phyloP scores from a whole-genome alignment of 2,113 vertebrate genomes.

The Macrotis lagotis region DNA sequence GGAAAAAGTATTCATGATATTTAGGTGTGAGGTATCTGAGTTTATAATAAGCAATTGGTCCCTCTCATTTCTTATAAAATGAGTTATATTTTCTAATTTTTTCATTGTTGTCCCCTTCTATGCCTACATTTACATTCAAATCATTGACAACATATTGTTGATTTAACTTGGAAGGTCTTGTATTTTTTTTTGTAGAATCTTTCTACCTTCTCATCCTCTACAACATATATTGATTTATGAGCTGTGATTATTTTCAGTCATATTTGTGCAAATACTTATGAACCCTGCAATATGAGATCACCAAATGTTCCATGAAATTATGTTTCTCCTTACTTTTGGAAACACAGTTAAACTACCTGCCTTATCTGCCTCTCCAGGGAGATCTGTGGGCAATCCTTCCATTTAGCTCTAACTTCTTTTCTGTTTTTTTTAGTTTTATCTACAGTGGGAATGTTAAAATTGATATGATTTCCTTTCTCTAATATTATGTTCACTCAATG shows the following conservation, averaged over 20 bases:
- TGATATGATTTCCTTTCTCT: neutral
- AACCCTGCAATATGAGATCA: neutral
- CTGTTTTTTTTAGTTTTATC: neutral
- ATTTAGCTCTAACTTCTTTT: neutral
- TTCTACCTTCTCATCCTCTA: neutral
- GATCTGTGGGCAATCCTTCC: neutral
- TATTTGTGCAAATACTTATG: neutral
- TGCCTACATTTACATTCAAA: neutral
- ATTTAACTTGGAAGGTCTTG: neutral
- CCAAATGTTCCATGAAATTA: neutral
- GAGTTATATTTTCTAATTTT: neutral
- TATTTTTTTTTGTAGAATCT: neutral
- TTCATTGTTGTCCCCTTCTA: neutral
- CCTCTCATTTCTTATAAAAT: neutral
- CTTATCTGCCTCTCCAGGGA: neutral
- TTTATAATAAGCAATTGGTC: neutral
- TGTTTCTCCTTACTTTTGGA: neutral
- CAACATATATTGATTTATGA: neutral
- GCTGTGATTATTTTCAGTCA: neutral
- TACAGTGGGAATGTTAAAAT: neutral
- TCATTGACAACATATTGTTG: neutral
- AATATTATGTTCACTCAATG: neutral
- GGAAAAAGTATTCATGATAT: neutral
- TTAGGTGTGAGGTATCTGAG: neutral
- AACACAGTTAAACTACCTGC: neutral